A percentile compares a stretch with the other conserved stretches of the same genome.
phyloP scores from a whole-genome alignment of 2,797 vertebrate species.

The Netta rufina region DNA sequence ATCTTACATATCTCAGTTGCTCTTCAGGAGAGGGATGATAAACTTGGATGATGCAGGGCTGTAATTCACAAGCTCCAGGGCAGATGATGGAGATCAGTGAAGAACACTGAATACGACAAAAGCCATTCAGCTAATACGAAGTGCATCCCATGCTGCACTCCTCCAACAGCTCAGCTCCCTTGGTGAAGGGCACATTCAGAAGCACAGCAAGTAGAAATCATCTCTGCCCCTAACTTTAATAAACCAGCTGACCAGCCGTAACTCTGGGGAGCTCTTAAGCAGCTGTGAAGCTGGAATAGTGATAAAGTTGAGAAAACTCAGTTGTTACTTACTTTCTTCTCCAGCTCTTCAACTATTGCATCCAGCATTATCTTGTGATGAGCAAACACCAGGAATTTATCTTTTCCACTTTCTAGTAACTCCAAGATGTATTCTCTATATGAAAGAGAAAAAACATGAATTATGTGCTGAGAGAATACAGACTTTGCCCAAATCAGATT shows the following conservation, averaged over 20 bases:
- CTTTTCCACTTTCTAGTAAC: slow-evolving; percentile 90
- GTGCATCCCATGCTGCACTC: neutral
- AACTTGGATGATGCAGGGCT: neutral
- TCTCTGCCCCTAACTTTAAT: neutral
- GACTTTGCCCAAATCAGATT: neutral
- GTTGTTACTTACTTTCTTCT: slow-evolving; percentile 84
- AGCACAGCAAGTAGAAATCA: neutral
- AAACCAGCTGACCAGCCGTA: neutral
- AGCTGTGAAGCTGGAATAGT: neutral
- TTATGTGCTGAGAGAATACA: neutral
- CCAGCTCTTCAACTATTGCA: slow-evolving; percentile 83
- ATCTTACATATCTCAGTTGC: neutral
- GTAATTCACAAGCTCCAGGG: neutral
- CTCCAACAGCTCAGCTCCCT: slow-evolving; percentile 2
- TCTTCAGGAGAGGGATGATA: neutral
- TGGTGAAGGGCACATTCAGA: neutral
- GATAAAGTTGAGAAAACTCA: neutral
- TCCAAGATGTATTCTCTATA: slow-evolving; percentile 93
- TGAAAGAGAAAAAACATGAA: neutral
- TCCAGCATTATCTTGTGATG: slow-evolving; percentile 94
- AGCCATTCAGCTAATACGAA: neutral
- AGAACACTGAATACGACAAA: slow-evolving; percentile 3
- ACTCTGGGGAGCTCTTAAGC: neutral
- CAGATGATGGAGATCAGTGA: neutral
- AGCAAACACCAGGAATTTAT: slow-evolving; percentile 97